phyloP scores from a whole-genome alignment of 2,888 invertebrate species.

The Polymixis lichenea region DNA sequence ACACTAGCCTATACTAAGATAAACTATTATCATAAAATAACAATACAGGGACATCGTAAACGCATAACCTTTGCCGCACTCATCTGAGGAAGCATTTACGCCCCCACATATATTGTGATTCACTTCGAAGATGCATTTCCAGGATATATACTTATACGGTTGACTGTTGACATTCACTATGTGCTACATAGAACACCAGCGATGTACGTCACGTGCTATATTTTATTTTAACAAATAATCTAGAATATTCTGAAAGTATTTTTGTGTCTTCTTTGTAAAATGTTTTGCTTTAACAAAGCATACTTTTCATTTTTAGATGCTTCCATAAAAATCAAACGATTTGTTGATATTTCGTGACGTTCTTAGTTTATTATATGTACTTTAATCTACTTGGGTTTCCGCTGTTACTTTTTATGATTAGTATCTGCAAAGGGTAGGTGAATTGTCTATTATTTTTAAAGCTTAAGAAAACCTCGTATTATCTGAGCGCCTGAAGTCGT shows the following conservation, averaged over 20 bases:
- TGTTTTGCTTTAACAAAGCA: slow-evolving; percentile 30
- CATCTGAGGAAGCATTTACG: slow-evolving; percentile 43
- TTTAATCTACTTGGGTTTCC: slow-evolving; percentile 3
- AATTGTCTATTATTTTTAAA: slow-evolving; percentile 9
- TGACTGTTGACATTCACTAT: slow-evolving; percentile 49
- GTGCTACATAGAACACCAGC: slow-evolving; percentile 24
- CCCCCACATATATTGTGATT: slow-evolving; percentile 44
- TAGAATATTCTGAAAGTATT: slow-evolving; percentile 43
- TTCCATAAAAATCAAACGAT: slow-evolving; percentile 30
- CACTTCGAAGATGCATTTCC: slow-evolving; percentile 53
- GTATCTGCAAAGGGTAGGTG: slow-evolving; percentile 10
- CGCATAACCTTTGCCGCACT: slow-evolving; percentile 39
- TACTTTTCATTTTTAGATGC: slow-evolving; percentile 32
- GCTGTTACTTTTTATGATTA: slow-evolving; percentile 34
- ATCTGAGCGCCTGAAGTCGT: not conserved
- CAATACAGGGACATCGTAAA: slow-evolving; percentile 26
- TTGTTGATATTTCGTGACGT: slow-evolving; percentile 35
- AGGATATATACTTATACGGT: slow-evolving; percentile 30
- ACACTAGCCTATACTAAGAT: not conserved
- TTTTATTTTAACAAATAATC: slow-evolving; percentile 41
- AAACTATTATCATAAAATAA: slow-evolving; percentile 33
- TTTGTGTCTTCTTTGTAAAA: slow-evolving; percentile 27
- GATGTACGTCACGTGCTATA: slow-evolving; percentile 29
- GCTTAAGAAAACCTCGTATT: not conserved
- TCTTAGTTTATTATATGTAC: slow-evolving; percentile 17